Conservation (phyloP, 2,888 invertebrate genomes). For the Drosophila multiciliata region DNA sequence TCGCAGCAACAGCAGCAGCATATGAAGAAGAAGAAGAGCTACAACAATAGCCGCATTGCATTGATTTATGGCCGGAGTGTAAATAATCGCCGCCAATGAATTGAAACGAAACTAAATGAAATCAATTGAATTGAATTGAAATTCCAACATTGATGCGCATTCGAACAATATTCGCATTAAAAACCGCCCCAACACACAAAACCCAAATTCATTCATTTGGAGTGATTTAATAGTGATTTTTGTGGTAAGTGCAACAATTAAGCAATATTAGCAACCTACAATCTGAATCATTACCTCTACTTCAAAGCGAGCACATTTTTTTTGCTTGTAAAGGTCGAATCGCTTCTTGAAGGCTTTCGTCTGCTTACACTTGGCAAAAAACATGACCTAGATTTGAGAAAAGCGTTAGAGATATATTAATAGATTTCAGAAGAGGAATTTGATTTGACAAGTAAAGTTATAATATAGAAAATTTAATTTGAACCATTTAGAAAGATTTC, state of each 20-base stretch:
- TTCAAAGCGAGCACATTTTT: constrained; percentile 13
- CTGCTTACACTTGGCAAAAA: background rate
- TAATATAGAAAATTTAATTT: background rate
- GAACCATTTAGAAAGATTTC: background rate
- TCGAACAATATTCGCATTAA: constrained; percentile 14
- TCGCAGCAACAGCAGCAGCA: background rate
- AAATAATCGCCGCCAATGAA: constrained; percentile 56
- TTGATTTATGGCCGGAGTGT: constrained; percentile 71
- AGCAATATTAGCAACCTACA: constrained; percentile 21
- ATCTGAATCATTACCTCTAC: background rate
- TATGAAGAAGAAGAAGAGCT: background rate
- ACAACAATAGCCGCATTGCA: constrained; percentile 42
- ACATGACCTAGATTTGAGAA: background rate
- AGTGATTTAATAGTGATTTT: constrained; percentile 10
- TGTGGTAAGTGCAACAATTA: constrained; percentile 55
- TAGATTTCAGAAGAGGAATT: background rate
- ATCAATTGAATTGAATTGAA: constrained; percentile 44
- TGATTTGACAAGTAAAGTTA: background rate
- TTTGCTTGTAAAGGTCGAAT: constrained; percentile 33
- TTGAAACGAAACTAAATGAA: constrained; percentile 47
- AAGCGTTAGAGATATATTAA: background rate
- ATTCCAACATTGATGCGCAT: constrained; percentile 36
- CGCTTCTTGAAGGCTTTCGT: background rate
- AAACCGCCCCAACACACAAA: background rate
- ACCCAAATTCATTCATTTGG: constrained; percentile 11